These are phyloP conservation scores for Embiotoca jacksoni DNA, from an alignment of 2,113 vertebrate species.

Conservation along the genomic window DNA sequence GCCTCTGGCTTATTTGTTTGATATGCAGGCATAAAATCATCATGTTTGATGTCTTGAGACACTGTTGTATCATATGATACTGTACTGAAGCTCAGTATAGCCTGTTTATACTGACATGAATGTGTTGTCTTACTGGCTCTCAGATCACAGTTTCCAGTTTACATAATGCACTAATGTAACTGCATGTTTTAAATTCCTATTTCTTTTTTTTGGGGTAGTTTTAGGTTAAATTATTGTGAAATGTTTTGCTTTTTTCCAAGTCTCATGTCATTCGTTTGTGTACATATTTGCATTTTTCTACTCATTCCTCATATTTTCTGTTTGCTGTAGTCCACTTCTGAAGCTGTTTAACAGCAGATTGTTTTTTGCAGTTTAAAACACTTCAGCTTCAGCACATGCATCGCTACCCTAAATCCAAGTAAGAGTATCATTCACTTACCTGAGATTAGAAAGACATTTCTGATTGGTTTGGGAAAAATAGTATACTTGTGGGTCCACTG, in stretches of 20 bases:
- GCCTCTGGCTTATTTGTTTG: slow-evolving; percentile 22
- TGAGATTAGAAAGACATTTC: background rate
- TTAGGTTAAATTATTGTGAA: no score
- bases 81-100: background rate
- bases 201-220: no score
- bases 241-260: background rate
- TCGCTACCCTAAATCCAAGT: no score
- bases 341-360: background rate
- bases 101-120: no score
- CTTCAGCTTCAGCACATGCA: no score
- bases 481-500: background rate
- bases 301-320: background rate
- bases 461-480: background rate
- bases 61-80: background rate
- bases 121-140: no score
- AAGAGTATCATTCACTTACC: no score
- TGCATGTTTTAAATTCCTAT: no score
- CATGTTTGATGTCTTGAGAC: slow-evolving; percentile 1
- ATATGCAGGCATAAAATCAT: background rate
- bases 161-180: no score
- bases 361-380: no score
- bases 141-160: no score
- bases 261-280: background rate
- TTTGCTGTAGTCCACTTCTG: background rate
- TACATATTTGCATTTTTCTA: background rate